A percentile compares a stretch with the other conserved stretches of the same genome.
Conservation (phyloP, 1,140 invertebrate genomes). For the Hermatobates lingyangjiaoensis region DNA sequence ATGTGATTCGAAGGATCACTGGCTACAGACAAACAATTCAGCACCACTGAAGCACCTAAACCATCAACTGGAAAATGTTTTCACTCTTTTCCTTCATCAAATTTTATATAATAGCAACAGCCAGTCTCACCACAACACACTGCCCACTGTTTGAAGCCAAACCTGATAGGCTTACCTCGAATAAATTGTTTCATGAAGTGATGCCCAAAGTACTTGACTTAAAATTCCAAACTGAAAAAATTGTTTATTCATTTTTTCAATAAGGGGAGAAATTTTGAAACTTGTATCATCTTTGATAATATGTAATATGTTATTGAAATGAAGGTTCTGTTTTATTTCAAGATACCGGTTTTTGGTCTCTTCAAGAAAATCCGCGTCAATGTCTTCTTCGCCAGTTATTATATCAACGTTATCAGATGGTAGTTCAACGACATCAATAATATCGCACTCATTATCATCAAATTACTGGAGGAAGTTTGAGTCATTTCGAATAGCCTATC, state of each 20-base stretch:
- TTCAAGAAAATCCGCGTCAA: too few species aligned
- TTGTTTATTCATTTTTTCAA: neutral
- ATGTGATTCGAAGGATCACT: slow-evolving; percentile 15
- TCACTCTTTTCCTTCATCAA: slow-evolving; percentile 10
- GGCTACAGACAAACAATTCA: slow-evolving; percentile 4
- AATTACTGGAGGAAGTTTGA: too few species aligned
- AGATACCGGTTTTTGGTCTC: too few species aligned
- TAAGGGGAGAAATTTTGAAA: too few species aligned
- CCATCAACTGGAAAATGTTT: slow-evolving; percentile 3
- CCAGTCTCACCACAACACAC: slow-evolving; percentile 10
- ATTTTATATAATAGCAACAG: slow-evolving; percentile 8
- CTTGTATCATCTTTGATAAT: too few species aligned
- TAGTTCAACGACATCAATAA: too few species aligned
- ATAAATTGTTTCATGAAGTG: slow-evolving; percentile 16
- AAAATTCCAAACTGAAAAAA: neutral
- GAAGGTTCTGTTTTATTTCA: too few species aligned
- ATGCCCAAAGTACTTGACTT: neutral
- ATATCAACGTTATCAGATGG: too few species aligned
- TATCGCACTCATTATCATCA: too few species aligned
- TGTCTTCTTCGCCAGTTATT: too few species aligned
- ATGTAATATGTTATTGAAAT: too few species aligned
- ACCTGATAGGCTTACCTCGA: slow-evolving; percentile 16
- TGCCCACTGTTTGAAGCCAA: slow-evolving; percentile 20
- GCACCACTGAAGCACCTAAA: slow-evolving; percentile 6
- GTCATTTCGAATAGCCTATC: too few species aligned